Evolutionary conservation across 2,888 invertebrate genomes (phyloP).

Genomic region (Acleris cristana): DNA sequence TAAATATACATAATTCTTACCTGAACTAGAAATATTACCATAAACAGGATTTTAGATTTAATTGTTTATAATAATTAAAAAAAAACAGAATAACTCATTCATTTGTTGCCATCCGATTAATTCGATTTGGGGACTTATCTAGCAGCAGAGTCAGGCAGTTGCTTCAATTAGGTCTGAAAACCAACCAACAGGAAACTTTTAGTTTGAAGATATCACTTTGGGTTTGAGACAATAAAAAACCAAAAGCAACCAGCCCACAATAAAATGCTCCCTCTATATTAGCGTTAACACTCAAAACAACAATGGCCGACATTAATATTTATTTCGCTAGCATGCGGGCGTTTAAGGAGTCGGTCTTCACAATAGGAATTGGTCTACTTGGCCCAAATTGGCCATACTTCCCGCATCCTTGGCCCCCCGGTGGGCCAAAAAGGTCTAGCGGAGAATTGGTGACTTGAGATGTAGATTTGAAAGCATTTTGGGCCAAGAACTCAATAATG

Average conservation of each 20-base stretch:
- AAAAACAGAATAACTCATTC: no score
- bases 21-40: no score
- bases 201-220: no score
- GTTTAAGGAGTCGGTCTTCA: conserved; percentile 44
- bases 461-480: not conserved
- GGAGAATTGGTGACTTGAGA: conserved; percentile 18
- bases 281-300: conserved; percentile 32
- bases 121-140: no score
- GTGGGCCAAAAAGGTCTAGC: conserved; percentile 50
- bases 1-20: not conserved
- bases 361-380: conserved; percentile 78
- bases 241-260: not conserved
- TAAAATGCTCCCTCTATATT: not conserved
- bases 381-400: conserved; percentile 74
- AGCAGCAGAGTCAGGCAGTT: no score
- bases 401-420: conserved; percentile 77
- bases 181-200: no score
- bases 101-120: no score
- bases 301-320: conserved; percentile 59
- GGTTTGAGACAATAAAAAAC: not conserved
- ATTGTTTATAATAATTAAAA: no score
- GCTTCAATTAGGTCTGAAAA: no score
- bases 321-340: conserved; percentile 76
- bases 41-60: no score
- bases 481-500: not conserved